Evolutionary conservation across 2,888 invertebrate genomes (phyloP).

Genomic region (Ectropis crepuscularia): DNA sequence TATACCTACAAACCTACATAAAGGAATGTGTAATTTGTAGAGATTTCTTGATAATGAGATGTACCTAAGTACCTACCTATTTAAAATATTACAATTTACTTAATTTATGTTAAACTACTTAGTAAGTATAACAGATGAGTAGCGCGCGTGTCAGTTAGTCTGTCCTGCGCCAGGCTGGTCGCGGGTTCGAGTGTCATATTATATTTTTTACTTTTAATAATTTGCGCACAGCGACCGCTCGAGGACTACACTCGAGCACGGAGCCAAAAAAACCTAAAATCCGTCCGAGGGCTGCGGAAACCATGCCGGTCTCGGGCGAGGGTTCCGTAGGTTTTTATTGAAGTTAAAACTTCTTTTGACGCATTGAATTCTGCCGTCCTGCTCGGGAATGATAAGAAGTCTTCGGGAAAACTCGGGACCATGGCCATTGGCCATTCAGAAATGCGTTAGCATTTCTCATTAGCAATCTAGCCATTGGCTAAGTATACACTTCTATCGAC

Average conservation of each 20-base stretch:
- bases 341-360: no score
- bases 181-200: conserved; percentile 62
- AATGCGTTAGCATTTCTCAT: no score
- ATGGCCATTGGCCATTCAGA: no score
- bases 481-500: no score
- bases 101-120: conserved; percentile 15
- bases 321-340: conserved; percentile 59
- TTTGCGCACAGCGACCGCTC: conserved; percentile 74
- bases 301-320: conserved; percentile 51
- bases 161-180: conserved; percentile 60
- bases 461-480: no score
- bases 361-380: neutral
- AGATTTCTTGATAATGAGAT: no score
- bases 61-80: no score
- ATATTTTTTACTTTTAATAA: conserved; percentile 78
- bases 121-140: neutral
- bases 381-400: no score
- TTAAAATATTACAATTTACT: no score
- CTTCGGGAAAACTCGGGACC: no score
- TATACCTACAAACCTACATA: no score
- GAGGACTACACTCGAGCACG: conserved; percentile 75
- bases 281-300: conserved; percentile 74
- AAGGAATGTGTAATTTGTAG: no score
- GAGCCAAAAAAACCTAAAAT: conserved; percentile 77
- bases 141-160: conserved; percentile 50